Evolutionary conservation across 2,888 invertebrate genomes (phyloP), one percentile per base, ranked within the genome.

Genomic region (Microplitis deprimator): DNA sequence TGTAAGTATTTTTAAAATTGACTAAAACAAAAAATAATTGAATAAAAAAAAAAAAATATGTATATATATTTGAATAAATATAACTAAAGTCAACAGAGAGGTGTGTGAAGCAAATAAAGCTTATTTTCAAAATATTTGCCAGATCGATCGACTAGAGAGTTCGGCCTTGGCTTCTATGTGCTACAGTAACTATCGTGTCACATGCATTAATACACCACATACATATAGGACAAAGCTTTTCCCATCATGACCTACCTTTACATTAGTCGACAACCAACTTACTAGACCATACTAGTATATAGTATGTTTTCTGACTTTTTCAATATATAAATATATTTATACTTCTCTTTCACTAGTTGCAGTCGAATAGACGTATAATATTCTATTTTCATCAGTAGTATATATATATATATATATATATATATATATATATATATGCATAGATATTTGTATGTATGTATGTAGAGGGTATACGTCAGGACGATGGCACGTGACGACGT

Each of bases 181-280:
- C 70, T 64, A 73, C 71, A 74, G 71, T 68, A 65, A 41, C 71
- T 73, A 62, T 76, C 76, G 74, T 72, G 61, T 73, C 78, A 59
- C 76, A 74, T 75, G 74, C 65, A 74, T 76, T 75, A 76, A 77
- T 73, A 77, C 71, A 77, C 50, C 50, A 50, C 39, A 69, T 75
- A 74, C 67, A 71, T 67, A 75, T 29, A 73, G 76, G 59, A 78
- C 75, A 80, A 75, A 79, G 75, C 75, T 71, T 73, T 60, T 75
- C 73, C 76, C 69, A 75, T 79, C 76, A 79, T 77, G 77, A 80
- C 80, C 81, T 77, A 81, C 77, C 79, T 75, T 69, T 50, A 50
- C 50, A 50, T 50, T 40, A 77, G 73, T 16, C 70, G 77, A 41
- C 68, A 73, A 76, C 75, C 77, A 60, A 76, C 73, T 73, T 61